Evolutionary conservation across 2,888 invertebrate species (phyloP).

Genomic region (Mythimna impura): DNA sequence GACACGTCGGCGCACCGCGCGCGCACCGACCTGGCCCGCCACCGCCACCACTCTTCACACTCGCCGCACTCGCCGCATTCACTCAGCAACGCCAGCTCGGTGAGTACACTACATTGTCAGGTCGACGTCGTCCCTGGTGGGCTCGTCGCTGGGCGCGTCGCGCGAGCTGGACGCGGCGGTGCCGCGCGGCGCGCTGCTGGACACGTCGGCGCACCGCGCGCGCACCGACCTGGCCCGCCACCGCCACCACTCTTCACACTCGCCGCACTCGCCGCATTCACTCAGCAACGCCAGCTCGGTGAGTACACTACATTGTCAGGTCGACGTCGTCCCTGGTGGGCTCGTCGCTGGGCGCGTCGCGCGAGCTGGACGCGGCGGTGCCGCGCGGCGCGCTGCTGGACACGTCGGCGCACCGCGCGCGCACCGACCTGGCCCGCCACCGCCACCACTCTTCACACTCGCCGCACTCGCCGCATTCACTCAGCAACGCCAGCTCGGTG

Average conservation of each 20-base stretch:
- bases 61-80: constrained; percentile 83
- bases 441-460: constrained; percentile 82
- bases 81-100: constrained; percentile 92
- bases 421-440: constrained; percentile 95
- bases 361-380: constrained; percentile 96
- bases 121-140: constrained; percentile 55
- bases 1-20: constrained; percentile 95
- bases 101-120: constrained; percentile 46
- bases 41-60: constrained; percentile 83
- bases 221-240: constrained; percentile 95
- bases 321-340: constrained; percentile 56
- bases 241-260: constrained; percentile 82
- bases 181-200: constrained; percentile 94
- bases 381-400: constrained; percentile 95
- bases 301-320: constrained; percentile 33
- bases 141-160: constrained; percentile 76
- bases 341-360: constrained; percentile 78
- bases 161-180: constrained; percentile 96
- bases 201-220: constrained; percentile 94
- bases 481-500: constrained; percentile 92
- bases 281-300: constrained; percentile 92
- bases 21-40: constrained; percentile 95
- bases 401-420: constrained; percentile 93
- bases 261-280: constrained; percentile 83
- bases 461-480: constrained; percentile 83